These are phyloP conservation scores for Donacobius atricapilla DNA, from an alignment of 2,113 vertebrate genomes.

Conservation along the genomic window DNA sequence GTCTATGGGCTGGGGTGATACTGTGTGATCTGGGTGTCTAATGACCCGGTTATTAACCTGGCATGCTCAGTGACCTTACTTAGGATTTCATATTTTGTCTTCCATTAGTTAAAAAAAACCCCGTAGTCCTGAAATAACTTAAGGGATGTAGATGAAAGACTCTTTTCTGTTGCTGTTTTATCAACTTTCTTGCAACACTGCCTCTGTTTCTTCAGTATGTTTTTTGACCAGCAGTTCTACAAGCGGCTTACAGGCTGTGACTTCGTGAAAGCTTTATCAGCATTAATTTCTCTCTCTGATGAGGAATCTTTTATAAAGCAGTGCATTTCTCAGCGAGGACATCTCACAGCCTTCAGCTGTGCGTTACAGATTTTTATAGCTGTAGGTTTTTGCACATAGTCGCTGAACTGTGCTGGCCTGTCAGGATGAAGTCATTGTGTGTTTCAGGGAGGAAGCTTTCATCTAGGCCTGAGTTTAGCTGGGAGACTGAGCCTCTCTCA, in stretches of 20 bases:
- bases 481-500: background rate
- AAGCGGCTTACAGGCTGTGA: background rate
- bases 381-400: background rate
- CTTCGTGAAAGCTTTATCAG: background rate
- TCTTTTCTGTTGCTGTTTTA: background rate
- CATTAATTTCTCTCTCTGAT: background rate
- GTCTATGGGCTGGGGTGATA: background rate
- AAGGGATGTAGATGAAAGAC: background rate
- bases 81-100: background rate
- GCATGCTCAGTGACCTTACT: background rate
- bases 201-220: background rate
- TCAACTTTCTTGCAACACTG: background rate
- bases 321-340: background rate
- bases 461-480: background rate
- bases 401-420: background rate
- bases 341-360: background rate
- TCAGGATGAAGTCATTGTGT: constrained; percentile 24
- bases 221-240: background rate
- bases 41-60: background rate
- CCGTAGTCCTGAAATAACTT: background rate
- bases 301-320: background rate
- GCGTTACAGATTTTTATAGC: background rate
- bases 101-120: background rate
- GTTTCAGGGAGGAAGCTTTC: constrained; percentile 23
- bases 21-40: background rate